Conservation (phyloP, 2,888 invertebrate species). For the Tachina lurida region DNA sequence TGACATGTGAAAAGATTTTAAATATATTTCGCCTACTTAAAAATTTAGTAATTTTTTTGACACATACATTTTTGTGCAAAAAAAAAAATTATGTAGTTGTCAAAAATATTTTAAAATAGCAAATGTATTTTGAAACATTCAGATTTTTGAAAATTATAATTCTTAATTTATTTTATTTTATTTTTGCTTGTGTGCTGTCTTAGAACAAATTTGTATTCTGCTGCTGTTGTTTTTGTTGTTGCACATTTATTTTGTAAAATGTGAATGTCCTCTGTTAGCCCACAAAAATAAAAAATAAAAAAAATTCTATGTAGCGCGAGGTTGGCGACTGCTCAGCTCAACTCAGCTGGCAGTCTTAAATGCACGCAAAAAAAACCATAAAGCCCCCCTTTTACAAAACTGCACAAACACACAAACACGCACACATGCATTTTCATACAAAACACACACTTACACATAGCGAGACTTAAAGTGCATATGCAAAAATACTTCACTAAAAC, state of each 20-base stretch:
- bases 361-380: conserved; percentile 38
- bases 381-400: conserved; percentile 43
- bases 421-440: too few relatives aligned
- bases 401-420: conserved; percentile 14
- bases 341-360: conserved; percentile 61
- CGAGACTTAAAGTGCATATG: conserved; percentile 67
- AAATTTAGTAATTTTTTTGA: too few relatives aligned
- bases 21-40: neutral
- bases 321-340: conserved; percentile 74
- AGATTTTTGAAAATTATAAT: neutral
- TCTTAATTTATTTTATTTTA: too few relatives aligned
- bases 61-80: too few relatives aligned
- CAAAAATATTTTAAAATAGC: neutral
- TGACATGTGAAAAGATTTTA: too few relatives aligned
- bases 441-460: neutral
- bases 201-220: conserved; percentile 37
- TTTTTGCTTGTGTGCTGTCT: neutral
- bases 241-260: conserved; percentile 74
- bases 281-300: conserved; percentile 75
- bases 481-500: conserved; percentile 65
- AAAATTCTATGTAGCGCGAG: conserved; percentile 79
- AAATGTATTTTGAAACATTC: neutral
- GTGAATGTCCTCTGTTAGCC: conserved; percentile 83
- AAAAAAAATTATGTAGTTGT: too few relatives aligned
- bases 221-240: conserved; percentile 26